Evolutionary conservation across 2,113 vertebrate species (phyloP).

Genomic region (Cynocephalus volans): DNA sequence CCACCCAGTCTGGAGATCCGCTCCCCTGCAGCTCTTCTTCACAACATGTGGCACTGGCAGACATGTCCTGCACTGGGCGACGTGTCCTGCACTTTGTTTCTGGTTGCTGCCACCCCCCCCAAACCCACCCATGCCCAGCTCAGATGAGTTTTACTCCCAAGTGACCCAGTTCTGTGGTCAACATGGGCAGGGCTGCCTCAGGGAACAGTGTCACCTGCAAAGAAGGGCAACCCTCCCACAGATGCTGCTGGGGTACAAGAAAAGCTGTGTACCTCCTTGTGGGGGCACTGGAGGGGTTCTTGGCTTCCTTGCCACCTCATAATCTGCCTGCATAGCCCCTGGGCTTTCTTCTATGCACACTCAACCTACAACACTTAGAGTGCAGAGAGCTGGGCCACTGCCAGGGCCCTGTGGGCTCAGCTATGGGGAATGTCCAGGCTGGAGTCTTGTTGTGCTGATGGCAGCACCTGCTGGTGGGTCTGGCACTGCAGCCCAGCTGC

Average conservation of each 20-base stretch:
- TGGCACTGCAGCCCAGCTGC: not conserved
- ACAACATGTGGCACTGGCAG: accelerated
- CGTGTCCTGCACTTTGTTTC: not conserved
- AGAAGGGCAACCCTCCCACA: not conserved
- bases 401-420: too few relatives aligned
- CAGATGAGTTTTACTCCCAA: not conserved
- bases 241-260: not conserved
- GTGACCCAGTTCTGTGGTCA: accelerated
- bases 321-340: not conserved
- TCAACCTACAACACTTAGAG: too few relatives aligned
- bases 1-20: too few relatives aligned
- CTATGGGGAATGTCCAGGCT: too few relatives aligned
- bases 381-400: not conserved
- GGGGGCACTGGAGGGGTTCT: not conserved
- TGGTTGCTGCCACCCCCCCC: not conserved
- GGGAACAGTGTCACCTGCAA: not conserved
- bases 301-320: not conserved
- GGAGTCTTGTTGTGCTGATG: not conserved
- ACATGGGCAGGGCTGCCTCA: not conserved
- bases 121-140: too few relatives aligned
- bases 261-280: too few relatives aligned
- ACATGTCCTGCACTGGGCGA: too few relatives aligned
- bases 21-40: too few relatives aligned
- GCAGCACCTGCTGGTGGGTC: not conserved
- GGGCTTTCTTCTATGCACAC: not conserved